phyloP scores from a whole-genome alignment of 2,113 vertebrate species.

The Scatophagus argus region DNA sequence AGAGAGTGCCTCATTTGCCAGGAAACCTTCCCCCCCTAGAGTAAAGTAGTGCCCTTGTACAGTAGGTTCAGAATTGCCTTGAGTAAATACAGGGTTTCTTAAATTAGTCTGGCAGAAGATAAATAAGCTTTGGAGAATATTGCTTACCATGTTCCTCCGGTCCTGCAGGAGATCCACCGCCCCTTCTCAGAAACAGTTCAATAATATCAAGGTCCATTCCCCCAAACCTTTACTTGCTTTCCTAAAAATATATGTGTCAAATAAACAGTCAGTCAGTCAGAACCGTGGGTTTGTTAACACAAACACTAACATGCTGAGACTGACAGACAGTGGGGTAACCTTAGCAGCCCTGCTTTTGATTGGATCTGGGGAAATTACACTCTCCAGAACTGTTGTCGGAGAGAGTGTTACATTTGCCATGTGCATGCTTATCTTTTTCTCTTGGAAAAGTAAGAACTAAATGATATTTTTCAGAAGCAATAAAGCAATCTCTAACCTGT shows the following conservation, averaged over 20 bases:
- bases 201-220: constrained; percentile 17
- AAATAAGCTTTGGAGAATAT: constrained; percentile 11
- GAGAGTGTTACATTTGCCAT: not conserved
- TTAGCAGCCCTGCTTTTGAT: not conserved
- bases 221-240: not conserved
- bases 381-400: not conserved
- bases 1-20: not conserved
- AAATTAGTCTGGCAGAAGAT: constrained; percentile 11
- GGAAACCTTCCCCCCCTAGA: not conserved
- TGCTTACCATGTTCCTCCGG: constrained; percentile 9
- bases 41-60: constrained; percentile 5
- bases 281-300: not conserved
- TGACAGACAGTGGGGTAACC: not conserved
- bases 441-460: not conserved
- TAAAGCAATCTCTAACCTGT: not conserved
- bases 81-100: constrained; percentile 22
- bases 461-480: not conserved
- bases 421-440: too few relatives aligned
- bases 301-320: not conserved
- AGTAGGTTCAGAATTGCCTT: not conserved
- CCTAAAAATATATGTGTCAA: not conserved
- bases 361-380: not conserved
- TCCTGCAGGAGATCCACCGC: not conserved
- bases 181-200: constrained; percentile 7
- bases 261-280: not conserved